Evolutionary conservation across 2,113 vertebrate species (phyloP), one percentile per base, ranked within the genome.

Genomic region (Entelurus aequoreus): DNA sequence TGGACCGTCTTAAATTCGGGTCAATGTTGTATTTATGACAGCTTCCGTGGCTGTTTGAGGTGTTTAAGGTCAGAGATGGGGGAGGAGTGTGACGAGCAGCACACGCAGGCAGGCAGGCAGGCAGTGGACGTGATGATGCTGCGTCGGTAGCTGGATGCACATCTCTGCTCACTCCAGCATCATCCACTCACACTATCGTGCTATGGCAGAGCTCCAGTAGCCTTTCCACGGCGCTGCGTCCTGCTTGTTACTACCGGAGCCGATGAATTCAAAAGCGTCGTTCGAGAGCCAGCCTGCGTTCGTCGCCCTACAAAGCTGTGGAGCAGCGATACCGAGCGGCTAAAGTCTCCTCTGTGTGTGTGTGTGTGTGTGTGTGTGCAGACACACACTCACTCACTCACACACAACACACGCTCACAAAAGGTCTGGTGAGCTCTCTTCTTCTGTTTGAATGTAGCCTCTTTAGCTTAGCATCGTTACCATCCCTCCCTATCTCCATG

Each of bases 131-230:
- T 72, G 72, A 28, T 28, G 87, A 89, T 85, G 88, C 82, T 88
- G 79, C 75, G 79, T 85, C 77, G 73, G 76, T 57, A 81, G 89
- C 84, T 46, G 42, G 10, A 46, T 46, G 82, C 87, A 82, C 83
- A 76, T 79, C 77, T 67, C 74, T 80, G 66, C 80, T 48, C 82
- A 40, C 16, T 16, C 44, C 11, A 66, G 77, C 81, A 85, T 78
- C 85, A 28, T 28, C 28, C 28, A 28, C 28, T 28, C 28, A 28
- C 28, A 28, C 28, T 28, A 28, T 28, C 1, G 28, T 28, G 28
- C 28, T 28, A 85, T 87, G 81, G 83, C 83, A 67, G 84, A 81
- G 77, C 82, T 74, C 77, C 63, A 87, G 82, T 82, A 84, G 87
- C 68, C 36, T 72, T 76, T 5, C 49, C 47, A 46, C 75, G 61